A percentile compares a stretch with the other conserved stretches of the same genome.
These are phyloP conservation scores for Lanius collurio DNA, from an alignment of 2,113 vertebrate species.

Conservation along the genomic window DNA sequence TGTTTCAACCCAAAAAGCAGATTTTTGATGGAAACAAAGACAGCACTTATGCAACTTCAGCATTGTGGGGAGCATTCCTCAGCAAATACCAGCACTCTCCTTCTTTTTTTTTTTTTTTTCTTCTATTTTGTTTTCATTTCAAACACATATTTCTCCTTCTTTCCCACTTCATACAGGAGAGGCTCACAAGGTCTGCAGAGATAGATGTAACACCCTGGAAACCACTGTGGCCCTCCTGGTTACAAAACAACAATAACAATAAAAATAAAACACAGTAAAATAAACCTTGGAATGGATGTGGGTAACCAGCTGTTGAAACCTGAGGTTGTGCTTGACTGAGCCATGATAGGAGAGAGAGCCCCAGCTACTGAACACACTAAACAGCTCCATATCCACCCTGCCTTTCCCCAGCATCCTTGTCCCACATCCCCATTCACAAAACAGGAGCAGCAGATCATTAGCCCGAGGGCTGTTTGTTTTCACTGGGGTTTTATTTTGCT, in stretches of 20 bases:
- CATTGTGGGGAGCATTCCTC: slow-evolving; percentile 64
- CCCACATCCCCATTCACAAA: not conserved
- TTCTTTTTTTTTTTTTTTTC: not conserved
- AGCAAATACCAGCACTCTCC: not conserved
- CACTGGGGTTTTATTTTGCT: not conserved
- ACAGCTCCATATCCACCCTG: not conserved
- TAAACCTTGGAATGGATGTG: slow-evolving; percentile 40
- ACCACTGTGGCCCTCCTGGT: slow-evolving; percentile 4
- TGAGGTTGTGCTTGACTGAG: slow-evolving; percentile 33
- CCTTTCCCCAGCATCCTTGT: not conserved
- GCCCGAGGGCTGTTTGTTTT: slow-evolving; percentile 1
- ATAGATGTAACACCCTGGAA: not conserved
- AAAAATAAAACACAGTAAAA: slow-evolving; percentile 14
- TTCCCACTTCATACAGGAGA: not conserved
- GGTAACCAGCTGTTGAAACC: slow-evolving; percentile 61
- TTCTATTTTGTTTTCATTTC: slow-evolving; percentile 3
- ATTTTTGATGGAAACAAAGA: slow-evolving; percentile 59
- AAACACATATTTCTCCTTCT: not conserved
- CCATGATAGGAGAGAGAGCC: not conserved
- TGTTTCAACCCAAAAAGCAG: slow-evolving; percentile 57
- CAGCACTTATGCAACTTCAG: slow-evolving; percentile 55
- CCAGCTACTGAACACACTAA: not conserved
- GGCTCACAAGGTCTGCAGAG: not conserved
- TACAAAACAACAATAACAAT: slow-evolving; percentile 35
- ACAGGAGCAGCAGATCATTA: not conserved